Conservation (phyloP, 2,113 vertebrate genomes). For the Mormyrus lacerda region DNA sequence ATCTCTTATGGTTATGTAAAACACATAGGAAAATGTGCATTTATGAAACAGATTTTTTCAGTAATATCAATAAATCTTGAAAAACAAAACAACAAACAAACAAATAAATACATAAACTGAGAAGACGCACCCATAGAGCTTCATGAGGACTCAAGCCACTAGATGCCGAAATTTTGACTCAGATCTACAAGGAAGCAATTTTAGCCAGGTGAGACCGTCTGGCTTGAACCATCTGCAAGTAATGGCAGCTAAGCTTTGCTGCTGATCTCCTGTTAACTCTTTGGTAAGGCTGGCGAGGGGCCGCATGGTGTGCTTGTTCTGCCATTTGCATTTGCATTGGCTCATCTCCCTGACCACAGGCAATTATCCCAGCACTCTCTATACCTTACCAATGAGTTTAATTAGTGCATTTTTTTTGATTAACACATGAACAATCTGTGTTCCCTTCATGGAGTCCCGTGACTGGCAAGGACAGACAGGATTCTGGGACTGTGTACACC, state of each 20-base stretch:
- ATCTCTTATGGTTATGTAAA: neutral
- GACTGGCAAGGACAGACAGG: neutral
- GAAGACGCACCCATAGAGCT: neutral
- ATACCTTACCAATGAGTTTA: conserved; percentile 1
- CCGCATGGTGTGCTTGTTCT: neutral
- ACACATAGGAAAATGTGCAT: neutral
- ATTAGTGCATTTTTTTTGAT: neutral
- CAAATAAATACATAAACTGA: neutral
- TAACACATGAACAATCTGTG: neutral
- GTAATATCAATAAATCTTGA: neutral
- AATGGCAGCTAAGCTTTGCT: neutral
- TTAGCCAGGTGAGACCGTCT: neutral
- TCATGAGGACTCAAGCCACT: neutral
- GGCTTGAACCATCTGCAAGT: neutral
- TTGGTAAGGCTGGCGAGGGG: neutral
- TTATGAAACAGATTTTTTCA: neutral
- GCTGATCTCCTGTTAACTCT: neutral
- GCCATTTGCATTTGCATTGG: neutral
- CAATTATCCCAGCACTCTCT: neutral
- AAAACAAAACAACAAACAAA: neutral
- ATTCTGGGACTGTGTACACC: neutral
- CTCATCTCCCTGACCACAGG: neutral
- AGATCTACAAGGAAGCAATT: neutral
- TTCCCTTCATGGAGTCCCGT: neutral
- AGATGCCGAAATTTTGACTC: neutral